Conservation (phyloP, 1,140 invertebrate genomes). For the Solenopsis fugax region DNA sequence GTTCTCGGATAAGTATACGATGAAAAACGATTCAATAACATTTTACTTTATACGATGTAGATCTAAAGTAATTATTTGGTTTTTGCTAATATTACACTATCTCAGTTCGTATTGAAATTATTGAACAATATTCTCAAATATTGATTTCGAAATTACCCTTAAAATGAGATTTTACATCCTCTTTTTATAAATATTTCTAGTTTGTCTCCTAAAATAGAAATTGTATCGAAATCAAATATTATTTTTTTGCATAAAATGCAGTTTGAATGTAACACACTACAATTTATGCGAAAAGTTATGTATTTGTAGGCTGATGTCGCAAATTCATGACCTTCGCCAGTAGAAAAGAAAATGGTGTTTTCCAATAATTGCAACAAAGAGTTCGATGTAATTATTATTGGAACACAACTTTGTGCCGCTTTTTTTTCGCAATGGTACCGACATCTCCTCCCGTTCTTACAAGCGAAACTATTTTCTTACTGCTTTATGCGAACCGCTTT, state of each 20-base stretch:
- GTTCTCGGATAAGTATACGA: conserved; percentile 1
- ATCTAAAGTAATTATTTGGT: background rate
- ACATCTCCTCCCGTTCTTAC: conserved; percentile 23
- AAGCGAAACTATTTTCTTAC: conserved; percentile 31
- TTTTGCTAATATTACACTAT: background rate
- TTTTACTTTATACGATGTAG: background rate
- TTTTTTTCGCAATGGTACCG: conserved; percentile 4
- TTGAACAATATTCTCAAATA: conserved; percentile 1
- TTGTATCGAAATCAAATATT: background rate
- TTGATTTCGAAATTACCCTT: conserved; percentile 4
- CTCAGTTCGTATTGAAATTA: conserved; percentile 23
- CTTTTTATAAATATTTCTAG: background rate
- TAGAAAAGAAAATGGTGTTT: background rate
- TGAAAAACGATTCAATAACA: conserved; percentile 5
- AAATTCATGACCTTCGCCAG: conserved; percentile 15
- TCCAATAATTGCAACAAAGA: background rate
- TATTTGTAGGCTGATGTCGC: background rate
- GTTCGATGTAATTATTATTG: background rate
- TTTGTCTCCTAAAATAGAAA: background rate
- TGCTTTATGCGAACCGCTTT: conserved; percentile 7
- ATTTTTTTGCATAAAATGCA: background rate
- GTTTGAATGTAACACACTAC: background rate
- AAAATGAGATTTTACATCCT: background rate
- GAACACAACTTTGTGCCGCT: conserved; percentile 14
- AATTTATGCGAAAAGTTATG: background rate